These are phyloP conservation scores for Paratrypauchen microcephalus DNA, from an alignment of 2,797 vertebrate species.

Conservation along the genomic window DNA sequence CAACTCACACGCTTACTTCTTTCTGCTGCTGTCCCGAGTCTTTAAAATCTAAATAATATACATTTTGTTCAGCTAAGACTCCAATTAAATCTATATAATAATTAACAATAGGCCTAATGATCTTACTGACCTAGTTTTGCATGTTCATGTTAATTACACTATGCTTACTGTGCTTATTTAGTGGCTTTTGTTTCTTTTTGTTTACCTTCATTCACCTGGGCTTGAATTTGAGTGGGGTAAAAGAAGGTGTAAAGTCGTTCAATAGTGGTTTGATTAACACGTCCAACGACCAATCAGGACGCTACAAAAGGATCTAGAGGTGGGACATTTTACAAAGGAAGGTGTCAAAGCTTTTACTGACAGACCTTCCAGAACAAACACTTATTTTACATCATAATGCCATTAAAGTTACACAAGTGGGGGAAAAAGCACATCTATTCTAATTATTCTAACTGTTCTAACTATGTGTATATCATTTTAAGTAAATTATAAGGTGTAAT, in stretches of 20 bases:
- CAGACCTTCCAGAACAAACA: neutral
- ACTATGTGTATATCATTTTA: neutral
- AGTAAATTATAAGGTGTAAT: neutral
- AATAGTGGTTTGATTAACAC: neutral
- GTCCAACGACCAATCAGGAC: neutral
- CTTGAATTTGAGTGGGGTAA: no score
- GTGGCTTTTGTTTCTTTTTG: no score
- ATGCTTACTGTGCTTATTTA: conserved; percentile 14
- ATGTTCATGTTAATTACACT: conserved; percentile 6
- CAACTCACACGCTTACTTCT: neutral
- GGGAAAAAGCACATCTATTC: no score
- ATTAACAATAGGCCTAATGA: no score
- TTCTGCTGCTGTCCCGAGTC: neutral
- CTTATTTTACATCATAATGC: neutral
- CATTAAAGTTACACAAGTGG: neutral
- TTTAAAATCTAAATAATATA: neutral
- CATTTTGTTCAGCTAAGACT: neutral
- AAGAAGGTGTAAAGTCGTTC: neutral
- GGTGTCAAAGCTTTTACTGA: neutral
- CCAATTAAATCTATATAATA: neutral
- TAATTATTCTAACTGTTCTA: no score
- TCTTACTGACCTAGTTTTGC: neutral
- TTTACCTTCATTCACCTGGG: no score
- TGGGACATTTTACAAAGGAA: neutral
- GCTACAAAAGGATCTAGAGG: neutral